Percentiles rank a stretch among this genome's conserved stretches.
Conservation (phyloP, 2,888 invertebrate species). For the Myopa testacea region DNA sequence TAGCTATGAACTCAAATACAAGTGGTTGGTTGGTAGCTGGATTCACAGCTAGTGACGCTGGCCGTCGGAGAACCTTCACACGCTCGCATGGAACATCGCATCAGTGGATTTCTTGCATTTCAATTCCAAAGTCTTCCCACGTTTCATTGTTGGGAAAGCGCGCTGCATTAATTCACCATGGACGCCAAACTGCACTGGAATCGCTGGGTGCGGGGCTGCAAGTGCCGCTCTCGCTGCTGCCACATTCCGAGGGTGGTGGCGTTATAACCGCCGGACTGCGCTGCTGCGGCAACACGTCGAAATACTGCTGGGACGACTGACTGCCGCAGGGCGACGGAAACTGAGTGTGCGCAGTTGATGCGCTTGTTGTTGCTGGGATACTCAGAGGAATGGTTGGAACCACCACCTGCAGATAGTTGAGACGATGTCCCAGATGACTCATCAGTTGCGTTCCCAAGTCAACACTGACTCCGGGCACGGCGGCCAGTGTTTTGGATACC, state of each 20-base stretch:
- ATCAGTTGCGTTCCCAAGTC: slow-evolving; percentile 88
- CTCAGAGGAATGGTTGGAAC: slow-evolving; percentile 58
- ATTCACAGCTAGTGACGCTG: too few species aligned
- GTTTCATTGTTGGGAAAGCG: slow-evolving; percentile 20
- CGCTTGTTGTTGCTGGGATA: slow-evolving; percentile 41
- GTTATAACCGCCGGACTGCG: slow-evolving; percentile 58
- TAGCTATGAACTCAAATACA: too few species aligned
- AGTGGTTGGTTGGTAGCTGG: too few species aligned
- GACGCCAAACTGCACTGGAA: slow-evolving; percentile 64
- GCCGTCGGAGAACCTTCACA: not conserved
- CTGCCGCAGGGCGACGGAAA: slow-evolving; percentile 38
- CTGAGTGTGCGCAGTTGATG: slow-evolving; percentile 33
- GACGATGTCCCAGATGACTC: slow-evolving; percentile 89
- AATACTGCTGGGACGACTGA: slow-evolving; percentile 43
- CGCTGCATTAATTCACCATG: slow-evolving; percentile 59
- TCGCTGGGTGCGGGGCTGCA: slow-evolving; percentile 67
- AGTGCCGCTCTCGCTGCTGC: slow-evolving; percentile 64
- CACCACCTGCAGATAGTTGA: slow-evolving; percentile 72
- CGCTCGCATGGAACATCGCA: not conserved
- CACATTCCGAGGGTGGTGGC: slow-evolving; percentile 67
- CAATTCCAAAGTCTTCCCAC: slow-evolving; percentile 43
- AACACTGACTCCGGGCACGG: slow-evolving; percentile 88
- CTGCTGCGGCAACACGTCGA: slow-evolving; percentile 36
- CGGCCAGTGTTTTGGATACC: slow-evolving; percentile 86
- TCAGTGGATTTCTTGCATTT: slow-evolving; percentile 3